A percentile compares a stretch with the other conserved stretches of the same genome.
These are phyloP conservation scores for Cygnus buccinator DNA, from an alignment of 2,113 vertebrate species.

Conservation along the genomic window DNA sequence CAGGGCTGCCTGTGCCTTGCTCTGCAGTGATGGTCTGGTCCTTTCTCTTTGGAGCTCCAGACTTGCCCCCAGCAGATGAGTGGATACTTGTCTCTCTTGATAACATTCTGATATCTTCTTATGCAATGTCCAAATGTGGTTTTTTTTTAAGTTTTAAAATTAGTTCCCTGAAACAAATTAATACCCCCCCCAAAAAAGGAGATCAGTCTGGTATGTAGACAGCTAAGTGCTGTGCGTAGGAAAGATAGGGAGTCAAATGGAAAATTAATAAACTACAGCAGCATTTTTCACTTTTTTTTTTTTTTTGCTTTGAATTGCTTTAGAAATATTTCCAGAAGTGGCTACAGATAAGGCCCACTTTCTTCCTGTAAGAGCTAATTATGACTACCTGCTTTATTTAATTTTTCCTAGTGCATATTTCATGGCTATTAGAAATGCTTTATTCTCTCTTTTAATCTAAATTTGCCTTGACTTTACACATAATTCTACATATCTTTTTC, in stretches of 20 bases:
- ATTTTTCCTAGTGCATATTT: constrained; percentile 27
- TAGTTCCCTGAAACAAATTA: not conserved
- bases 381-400: constrained; percentile 36
- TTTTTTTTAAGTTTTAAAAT: not conserved
- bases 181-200: not conserved
- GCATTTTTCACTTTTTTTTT: not conserved
- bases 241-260: not conserved
- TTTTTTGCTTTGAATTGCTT: not conserved
- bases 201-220: not conserved
- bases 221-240: not conserved
- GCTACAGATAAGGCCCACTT: not conserved
- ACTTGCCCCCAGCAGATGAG: not conserved
- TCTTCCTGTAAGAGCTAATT: not conserved
- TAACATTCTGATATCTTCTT: not conserved
- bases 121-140: not conserved
- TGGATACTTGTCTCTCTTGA: not conserved
- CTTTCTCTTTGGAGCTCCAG: not conserved
- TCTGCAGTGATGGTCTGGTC: not conserved
- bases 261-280: not conserved
- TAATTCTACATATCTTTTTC: constrained; percentile 34
- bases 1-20: not conserved
- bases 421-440: constrained; percentile 33
- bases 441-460: constrained; percentile 52
- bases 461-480: constrained; percentile 45
- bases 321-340: not conserved